These are phyloP conservation scores for Capitulum mitella DNA, from an alignment of 2,888 invertebrate genomes.

Conservation along the genomic window DNA sequence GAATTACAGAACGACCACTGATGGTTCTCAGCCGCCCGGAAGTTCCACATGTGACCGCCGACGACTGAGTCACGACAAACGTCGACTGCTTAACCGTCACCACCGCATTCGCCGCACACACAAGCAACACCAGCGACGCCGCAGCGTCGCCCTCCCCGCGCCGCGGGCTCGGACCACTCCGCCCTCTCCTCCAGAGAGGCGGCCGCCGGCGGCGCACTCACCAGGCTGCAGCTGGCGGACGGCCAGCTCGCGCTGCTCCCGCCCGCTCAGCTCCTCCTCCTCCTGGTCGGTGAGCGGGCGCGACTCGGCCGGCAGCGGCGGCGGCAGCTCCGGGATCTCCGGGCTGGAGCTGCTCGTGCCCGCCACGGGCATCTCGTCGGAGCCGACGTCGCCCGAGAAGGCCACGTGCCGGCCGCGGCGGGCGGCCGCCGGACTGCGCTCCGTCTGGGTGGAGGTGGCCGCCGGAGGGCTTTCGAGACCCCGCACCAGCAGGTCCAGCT, in stretches of 20 bases:
- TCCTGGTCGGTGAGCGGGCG: not conserved
- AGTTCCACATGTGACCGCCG: too few relatives aligned
- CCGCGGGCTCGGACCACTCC: too few relatives aligned
- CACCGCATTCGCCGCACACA: too few relatives aligned
- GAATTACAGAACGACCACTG: too few relatives aligned
- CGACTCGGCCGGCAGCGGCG: not conserved
- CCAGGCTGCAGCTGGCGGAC: slow-evolving; percentile 85
- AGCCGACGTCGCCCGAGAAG: slow-evolving; percentile 83
- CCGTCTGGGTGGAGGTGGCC: slow-evolving; percentile 28
- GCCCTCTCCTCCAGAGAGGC: too few relatives aligned
- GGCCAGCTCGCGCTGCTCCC: slow-evolving; percentile 58
- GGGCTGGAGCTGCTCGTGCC: slow-evolving; percentile 85
- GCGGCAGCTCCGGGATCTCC: slow-evolving; percentile 36
- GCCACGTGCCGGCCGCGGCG: slow-evolving; percentile 67
- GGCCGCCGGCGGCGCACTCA: slow-evolving; percentile 32
- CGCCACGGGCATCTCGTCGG: slow-evolving; percentile 71
- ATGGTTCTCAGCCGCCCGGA: too few relatives aligned
- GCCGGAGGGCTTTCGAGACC: slow-evolving; percentile 67
- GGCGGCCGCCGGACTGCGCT: not conserved
- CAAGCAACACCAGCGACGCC: too few relatives aligned
- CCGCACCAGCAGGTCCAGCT: slow-evolving; percentile 77
- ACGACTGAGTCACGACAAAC: too few relatives aligned
- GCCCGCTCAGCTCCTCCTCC: slow-evolving; percentile 6
- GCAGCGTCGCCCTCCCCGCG: too few relatives aligned
- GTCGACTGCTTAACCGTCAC: too few relatives aligned